Evolutionary conservation across 2,888 invertebrate species (phyloP).

Genomic region (Cybosia mesomella): DNA sequence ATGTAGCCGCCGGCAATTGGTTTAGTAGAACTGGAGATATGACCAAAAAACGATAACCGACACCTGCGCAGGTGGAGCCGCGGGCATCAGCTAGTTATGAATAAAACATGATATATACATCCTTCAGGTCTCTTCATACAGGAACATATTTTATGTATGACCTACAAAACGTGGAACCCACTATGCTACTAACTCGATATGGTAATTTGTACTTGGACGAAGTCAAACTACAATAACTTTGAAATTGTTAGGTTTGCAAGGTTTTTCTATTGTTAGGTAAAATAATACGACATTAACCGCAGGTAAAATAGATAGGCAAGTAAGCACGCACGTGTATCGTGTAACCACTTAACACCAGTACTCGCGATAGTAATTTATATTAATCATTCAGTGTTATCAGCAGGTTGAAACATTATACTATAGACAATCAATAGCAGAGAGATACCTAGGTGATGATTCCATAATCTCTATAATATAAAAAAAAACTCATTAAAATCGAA

Average conservation of each 20-base stretch:
- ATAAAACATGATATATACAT: not conserved
- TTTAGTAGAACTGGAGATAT: too few relatives aligned
- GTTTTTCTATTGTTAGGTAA: slow-evolving; percentile 3
- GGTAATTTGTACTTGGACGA: not conserved
- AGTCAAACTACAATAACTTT: not conserved
- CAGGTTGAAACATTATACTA: not conserved
- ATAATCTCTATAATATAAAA: not conserved
- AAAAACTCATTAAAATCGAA: too few relatives aligned
- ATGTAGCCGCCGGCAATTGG: too few relatives aligned
- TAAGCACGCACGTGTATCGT: slow-evolving; percentile 8
- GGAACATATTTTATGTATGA: not conserved
- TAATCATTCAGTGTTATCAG: slow-evolving; percentile 11
- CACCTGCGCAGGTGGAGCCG: too few relatives aligned
- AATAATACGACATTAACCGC: not conserved
- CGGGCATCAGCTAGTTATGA: too few relatives aligned
- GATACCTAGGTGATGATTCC: not conserved
- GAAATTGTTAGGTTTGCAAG: slow-evolving; percentile 1
- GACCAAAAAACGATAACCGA: too few relatives aligned
- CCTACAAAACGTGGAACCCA: too few relatives aligned
- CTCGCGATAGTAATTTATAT: slow-evolving; percentile 9
- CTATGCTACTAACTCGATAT: not conserved
- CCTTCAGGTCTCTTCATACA: not conserved
- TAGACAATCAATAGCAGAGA: not conserved
- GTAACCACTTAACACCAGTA: not conserved
- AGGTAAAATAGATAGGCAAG: not conserved